These are phyloP conservation scores for Turnix velox DNA, from an alignment of 2,113 vertebrate genomes.

Conservation along the genomic window DNA sequence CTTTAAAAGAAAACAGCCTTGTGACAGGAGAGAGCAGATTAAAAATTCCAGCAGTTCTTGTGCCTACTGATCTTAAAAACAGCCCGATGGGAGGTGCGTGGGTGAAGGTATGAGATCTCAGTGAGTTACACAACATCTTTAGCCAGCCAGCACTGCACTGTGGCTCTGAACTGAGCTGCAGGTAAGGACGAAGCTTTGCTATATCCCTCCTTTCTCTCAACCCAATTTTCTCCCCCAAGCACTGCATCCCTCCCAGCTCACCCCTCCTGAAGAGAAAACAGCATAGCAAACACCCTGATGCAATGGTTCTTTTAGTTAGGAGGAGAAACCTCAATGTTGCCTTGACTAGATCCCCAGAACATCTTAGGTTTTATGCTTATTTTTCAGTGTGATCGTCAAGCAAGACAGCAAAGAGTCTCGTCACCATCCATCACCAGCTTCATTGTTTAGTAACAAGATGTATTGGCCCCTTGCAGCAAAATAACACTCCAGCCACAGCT, in stretches of 20 bases:
- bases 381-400: background rate
- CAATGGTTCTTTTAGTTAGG: background rate
- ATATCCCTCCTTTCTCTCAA: background rate
- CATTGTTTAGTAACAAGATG: constrained; percentile 50
- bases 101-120: background rate
- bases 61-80: background rate
- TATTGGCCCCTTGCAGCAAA: constrained; percentile 37
- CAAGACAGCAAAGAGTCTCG: background rate
- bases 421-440: constrained; percentile 31
- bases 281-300: background rate
- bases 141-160: background rate
- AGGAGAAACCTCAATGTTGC: background rate
- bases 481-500: constrained; percentile 15
- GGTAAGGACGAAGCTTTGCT: background rate
- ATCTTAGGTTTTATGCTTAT: background rate
- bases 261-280: background rate
- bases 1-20: background rate
- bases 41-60: background rate
- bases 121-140: background rate
- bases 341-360: background rate
- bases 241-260: background rate
- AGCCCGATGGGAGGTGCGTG: background rate
- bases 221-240: background rate
- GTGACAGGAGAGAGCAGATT: background rate
- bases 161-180: background rate